phyloP scores from a whole-genome alignment of 1,140 invertebrate genomes.

The Eriocheir sinensis region DNA sequence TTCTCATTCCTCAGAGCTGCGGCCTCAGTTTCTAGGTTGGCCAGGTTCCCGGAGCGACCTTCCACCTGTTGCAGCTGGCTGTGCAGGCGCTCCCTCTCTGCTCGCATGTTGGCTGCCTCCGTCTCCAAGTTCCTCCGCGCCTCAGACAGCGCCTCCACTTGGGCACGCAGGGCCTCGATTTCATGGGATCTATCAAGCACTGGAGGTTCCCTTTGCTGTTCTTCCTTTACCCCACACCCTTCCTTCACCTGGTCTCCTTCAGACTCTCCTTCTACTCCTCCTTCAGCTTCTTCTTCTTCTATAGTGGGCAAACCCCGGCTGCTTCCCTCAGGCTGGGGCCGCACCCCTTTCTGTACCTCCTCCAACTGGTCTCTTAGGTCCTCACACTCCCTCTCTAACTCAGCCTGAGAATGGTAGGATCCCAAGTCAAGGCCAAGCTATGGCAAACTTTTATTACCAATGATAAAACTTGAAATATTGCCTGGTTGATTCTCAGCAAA shows the following conservation, averaged over 20 bases:
- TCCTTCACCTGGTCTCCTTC: slow-evolving; percentile 47
- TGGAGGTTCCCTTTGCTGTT: not conserved
- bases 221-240: not conserved
- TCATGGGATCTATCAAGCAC: slow-evolving; percentile 34
- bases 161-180: slow-evolving; percentile 59
- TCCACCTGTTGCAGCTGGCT: slow-evolving; percentile 46
- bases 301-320: slow-evolving; percentile 68
- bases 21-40: slow-evolving; percentile 69
- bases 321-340: slow-evolving; percentile 68
- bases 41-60: slow-evolving; percentile 59
- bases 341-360: slow-evolving; percentile 78
- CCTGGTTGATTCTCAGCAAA: too few species aligned
- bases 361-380: slow-evolving; percentile 75
- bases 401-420: slow-evolving; percentile 38
- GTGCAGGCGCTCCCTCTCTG: slow-evolving; percentile 39
- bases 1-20: slow-evolving; percentile 59
- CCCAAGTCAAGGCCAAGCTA: not conserved
- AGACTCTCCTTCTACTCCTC: slow-evolving; percentile 46
- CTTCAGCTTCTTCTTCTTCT: slow-evolving; percentile 71
- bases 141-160: slow-evolving; percentile 70
- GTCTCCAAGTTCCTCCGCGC: slow-evolving; percentile 67
- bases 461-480: too few species aligned
- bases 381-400: slow-evolving; percentile 71
- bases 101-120: slow-evolving; percentile 57
- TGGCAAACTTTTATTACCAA: too few species aligned